Conservation (phyloP, 1,140 invertebrate genomes). For the Dolichoris vasculosae region DNA sequence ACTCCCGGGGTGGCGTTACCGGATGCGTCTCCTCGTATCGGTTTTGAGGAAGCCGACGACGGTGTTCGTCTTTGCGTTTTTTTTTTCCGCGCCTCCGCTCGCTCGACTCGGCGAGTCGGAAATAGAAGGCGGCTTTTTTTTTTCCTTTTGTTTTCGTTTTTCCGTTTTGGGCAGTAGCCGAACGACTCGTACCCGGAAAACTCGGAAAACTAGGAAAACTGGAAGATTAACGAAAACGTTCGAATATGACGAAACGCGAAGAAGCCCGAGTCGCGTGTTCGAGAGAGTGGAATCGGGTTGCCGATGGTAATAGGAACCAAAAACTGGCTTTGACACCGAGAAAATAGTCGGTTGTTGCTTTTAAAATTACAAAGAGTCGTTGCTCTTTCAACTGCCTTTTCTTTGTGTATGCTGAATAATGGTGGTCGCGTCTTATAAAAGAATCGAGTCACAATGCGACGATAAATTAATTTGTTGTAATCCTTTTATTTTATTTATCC, state of each 20-base stretch:
- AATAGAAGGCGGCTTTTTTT: not conserved
- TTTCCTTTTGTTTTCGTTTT: not conserved
- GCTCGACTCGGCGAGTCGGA: not conserved
- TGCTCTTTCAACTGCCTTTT: slow-evolving; percentile 18
- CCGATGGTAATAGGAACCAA: slow-evolving; percentile 42
- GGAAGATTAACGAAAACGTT: not conserved
- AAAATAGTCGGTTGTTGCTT: slow-evolving; percentile 14
- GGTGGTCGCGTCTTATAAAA: not conserved
- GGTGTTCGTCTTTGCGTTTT: not conserved
- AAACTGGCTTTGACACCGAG: slow-evolving; percentile 13
- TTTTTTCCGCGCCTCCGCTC: not conserved
- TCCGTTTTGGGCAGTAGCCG: too few relatives aligned
- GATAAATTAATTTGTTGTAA: slow-evolving; percentile 11
- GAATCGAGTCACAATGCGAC: not conserved
- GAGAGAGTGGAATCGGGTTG: slow-evolving; percentile 31
- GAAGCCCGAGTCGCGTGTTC: not conserved
- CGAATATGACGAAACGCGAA: too few relatives aligned
- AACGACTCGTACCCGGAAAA: too few relatives aligned
- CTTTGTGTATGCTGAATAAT: slow-evolving; percentile 16
- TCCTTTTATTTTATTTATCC: not conserved
- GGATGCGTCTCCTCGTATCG: slow-evolving; percentile 47
- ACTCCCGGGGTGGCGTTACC: slow-evolving; percentile 44
- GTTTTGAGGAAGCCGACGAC: slow-evolving; percentile 42
- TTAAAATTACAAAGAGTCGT: slow-evolving; percentile 19
- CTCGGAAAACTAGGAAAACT: not conserved